Conservation (phyloP, 2,113 vertebrate species). For the Merops nubicus region DNA sequence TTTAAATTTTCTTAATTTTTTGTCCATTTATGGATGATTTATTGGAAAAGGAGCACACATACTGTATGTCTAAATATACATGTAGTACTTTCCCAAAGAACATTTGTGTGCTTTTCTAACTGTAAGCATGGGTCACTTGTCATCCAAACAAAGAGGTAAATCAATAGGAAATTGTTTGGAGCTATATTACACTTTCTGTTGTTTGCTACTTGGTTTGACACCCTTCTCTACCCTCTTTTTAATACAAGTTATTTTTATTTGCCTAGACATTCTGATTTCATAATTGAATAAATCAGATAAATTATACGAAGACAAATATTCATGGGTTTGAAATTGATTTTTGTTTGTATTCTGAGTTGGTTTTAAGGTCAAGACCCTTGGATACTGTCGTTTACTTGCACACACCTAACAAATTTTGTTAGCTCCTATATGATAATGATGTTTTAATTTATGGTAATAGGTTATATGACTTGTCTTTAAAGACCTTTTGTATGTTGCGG, state of each 20-base stretch:
- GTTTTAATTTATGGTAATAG: not conserved
- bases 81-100: not conserved
- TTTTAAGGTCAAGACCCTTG: not conserved
- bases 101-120: not conserved
- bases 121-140: not conserved
- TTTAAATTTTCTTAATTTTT: not conserved
- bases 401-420: not conserved
- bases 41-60: not conserved
- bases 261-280: not conserved
- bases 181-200: not conserved
- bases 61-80: not conserved
- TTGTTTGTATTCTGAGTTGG: not conserved
- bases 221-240: not conserved
- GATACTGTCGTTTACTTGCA: not conserved
- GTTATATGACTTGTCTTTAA: not conserved
- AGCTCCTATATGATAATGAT: not conserved
- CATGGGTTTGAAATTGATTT: not conserved
- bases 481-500: not conserved
- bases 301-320: not conserved
- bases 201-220: slow-evolving; percentile 2
- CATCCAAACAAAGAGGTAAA: not conserved
- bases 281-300: not conserved
- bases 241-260: not conserved
- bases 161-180: not conserved
- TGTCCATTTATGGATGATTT: not conserved